phyloP scores from a whole-genome alignment of 2,888 invertebrate species.

The Synergus umbraculus region DNA sequence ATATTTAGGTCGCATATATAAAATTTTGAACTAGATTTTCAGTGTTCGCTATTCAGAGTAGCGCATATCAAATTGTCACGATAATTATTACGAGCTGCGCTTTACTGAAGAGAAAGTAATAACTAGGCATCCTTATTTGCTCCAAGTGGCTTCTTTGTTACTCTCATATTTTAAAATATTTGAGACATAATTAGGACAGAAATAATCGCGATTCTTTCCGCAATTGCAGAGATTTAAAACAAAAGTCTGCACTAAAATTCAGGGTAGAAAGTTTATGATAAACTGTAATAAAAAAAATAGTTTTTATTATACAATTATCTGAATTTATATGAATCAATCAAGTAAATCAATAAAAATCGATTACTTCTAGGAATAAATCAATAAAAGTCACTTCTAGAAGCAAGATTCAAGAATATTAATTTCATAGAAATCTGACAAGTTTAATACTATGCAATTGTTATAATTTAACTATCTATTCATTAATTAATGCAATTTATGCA shows the following conservation, averaged over 20 bases:
- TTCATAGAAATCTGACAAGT: neutral
- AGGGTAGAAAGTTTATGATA: neutral
- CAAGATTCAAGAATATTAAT: neutral
- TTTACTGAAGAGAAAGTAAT: conserved; percentile 33
- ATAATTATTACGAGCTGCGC: conserved; percentile 17
- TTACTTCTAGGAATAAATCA: neutral
- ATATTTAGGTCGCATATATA: neutral
- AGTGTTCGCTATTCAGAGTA: neutral
- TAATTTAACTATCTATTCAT: neutral
- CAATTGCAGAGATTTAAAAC: neutral
- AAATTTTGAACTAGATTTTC: neutral
- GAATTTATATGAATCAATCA: too few species aligned
- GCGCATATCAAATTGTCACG: conserved; percentile 8
- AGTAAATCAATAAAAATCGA: too few species aligned
- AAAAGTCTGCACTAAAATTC: neutral
- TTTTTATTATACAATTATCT: neutral
- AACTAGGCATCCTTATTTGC: conserved; percentile 18
- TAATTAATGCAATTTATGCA: neutral
- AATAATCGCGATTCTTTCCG: neutral
- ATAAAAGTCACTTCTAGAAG: neutral
- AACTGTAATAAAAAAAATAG: neutral
- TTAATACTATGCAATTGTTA: neutral
- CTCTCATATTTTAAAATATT: conserved; percentile 22
- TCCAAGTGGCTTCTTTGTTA: neutral
- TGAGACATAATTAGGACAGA: conserved; percentile 17